A percentile compares a stretch with the other conserved stretches of the same genome.
phyloP scores from a whole-genome alignment of 2,113 vertebrate genomes.

The Rynchops niger region DNA sequence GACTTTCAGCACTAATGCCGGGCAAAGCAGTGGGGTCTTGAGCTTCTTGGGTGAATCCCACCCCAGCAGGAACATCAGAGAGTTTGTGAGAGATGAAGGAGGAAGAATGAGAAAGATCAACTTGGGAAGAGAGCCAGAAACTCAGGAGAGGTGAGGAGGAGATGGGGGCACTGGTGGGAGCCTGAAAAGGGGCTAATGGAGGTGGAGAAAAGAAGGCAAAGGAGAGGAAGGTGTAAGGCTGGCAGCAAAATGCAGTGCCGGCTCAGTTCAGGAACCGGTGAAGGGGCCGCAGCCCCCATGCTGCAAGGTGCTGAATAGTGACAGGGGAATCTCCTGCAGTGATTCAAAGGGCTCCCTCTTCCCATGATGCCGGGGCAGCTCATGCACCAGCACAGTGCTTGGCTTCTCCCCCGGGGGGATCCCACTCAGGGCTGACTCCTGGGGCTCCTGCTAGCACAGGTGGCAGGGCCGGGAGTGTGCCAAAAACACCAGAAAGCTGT shows the following conservation, averaged over 20 bases:
- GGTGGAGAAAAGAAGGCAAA: too few species aligned
- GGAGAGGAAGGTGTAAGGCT: neutral
- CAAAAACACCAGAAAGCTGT: conserved; percentile 8
- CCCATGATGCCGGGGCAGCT: neutral
- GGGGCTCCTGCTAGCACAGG: neutral
- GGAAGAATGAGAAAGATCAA: neutral
- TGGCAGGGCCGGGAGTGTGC: neutral
- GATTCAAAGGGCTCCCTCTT: neutral
- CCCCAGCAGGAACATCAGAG: neutral
- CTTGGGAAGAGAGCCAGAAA: neutral
- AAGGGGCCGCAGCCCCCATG: neutral
- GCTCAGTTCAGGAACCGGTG: neutral
- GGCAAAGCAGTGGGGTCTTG: neutral
- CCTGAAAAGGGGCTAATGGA: neutral
- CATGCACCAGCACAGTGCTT: rapidly evolving
- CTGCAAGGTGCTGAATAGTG: neutral
- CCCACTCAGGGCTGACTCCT: neutral
- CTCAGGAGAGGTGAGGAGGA: neutral
- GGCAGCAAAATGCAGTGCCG: neutral
- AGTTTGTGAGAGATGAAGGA: neutral
- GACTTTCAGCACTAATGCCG: neutral
- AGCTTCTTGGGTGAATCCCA: neutral
- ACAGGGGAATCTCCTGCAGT: neutral
- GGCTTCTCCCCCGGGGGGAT: rapidly evolving
- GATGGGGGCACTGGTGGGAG: neutral